Conservation (phyloP, 2,113 vertebrate species). For the Abramis brama region DNA sequence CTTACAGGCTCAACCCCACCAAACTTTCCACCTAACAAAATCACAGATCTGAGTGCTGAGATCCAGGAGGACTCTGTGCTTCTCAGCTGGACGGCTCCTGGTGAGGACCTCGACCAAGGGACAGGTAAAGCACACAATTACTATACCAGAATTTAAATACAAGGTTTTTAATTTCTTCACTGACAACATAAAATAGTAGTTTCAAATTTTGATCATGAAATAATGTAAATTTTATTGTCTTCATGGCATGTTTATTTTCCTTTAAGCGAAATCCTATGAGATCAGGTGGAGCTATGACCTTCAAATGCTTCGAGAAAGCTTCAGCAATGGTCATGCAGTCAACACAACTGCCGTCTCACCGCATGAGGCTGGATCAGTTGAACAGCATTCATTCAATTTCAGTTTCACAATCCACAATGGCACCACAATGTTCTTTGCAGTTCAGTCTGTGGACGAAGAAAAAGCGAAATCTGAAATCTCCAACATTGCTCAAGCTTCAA, state of each 20-base stretch:
- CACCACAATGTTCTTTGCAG: slow-evolving; percentile 66
- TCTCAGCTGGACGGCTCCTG: slow-evolving; percentile 73
- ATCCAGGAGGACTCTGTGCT: slow-evolving; percentile 57
- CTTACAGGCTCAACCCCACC: slow-evolving; percentile 42
- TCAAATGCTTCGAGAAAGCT: slow-evolving; percentile 62
- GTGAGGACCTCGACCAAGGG: slow-evolving; percentile 71
- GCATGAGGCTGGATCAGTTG: slow-evolving; percentile 63
- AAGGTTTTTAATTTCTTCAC: neutral
- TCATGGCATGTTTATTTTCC: neutral
- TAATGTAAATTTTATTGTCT: neutral
- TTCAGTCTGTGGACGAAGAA: slow-evolving; percentile 60
- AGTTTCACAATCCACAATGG: slow-evolving; percentile 49
- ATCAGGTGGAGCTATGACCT: slow-evolving; percentile 48
- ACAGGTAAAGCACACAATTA: slow-evolving; percentile 57
- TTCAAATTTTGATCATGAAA: neutral
- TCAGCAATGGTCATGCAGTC: slow-evolving; percentile 60
- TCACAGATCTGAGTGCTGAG: slow-evolving; percentile 68
- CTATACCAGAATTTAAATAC: neutral
- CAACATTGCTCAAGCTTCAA: slow-evolving; percentile 66
- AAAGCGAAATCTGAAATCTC: slow-evolving; percentile 64
- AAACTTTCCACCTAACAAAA: slow-evolving; percentile 71
- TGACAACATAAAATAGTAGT: neutral
- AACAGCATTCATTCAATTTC: slow-evolving; percentile 67
- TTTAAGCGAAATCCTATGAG: slow-evolving; percentile 70
- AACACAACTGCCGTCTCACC: slow-evolving; percentile 61